Conservation (phyloP, 2,797 vertebrate species). For the Esox masquinongy region DNA sequence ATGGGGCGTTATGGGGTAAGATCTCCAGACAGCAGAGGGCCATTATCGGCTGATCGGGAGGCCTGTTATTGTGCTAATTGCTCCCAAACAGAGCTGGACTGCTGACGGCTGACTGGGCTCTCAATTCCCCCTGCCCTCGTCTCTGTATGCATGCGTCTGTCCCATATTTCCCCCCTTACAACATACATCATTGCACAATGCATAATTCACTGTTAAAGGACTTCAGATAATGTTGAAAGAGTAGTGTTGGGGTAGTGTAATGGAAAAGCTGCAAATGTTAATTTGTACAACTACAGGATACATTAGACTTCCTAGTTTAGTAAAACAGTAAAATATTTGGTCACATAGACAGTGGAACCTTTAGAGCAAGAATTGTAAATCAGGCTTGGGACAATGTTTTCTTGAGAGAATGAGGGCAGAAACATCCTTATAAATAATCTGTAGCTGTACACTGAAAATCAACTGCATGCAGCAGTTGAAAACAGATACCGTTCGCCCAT, state of each 20-base stretch:
- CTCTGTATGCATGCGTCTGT: conserved; percentile 26
- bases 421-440: no score
- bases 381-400: no score
- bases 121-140: conserved; percentile 30
- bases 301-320: no score
- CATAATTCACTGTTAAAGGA: not conserved
- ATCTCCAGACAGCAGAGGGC: conserved; percentile 78
- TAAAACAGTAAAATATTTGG: not conserved
- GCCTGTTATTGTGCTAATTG: conserved; percentile 87
- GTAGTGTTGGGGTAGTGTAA: not conserved
- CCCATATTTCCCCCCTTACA: conserved; percentile 19
- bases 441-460: no score
- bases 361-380: no score
- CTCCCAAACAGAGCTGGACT: conserved; percentile 78
- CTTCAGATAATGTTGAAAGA: not conserved
- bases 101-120: conserved; percentile 61
- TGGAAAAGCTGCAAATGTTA: not conserved
- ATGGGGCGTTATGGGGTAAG: conserved; percentile 77
- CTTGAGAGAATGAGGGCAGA: no score
- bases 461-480: no score
- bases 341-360: not conserved
- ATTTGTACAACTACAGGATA: not conserved
- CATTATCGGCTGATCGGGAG: conserved; percentile 87
- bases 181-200: not conserved
- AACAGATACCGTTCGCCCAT: no score